Evolutionary conservation across 2,888 invertebrate genomes (phyloP).

Genomic region (Acholoe squamosa): DNA sequence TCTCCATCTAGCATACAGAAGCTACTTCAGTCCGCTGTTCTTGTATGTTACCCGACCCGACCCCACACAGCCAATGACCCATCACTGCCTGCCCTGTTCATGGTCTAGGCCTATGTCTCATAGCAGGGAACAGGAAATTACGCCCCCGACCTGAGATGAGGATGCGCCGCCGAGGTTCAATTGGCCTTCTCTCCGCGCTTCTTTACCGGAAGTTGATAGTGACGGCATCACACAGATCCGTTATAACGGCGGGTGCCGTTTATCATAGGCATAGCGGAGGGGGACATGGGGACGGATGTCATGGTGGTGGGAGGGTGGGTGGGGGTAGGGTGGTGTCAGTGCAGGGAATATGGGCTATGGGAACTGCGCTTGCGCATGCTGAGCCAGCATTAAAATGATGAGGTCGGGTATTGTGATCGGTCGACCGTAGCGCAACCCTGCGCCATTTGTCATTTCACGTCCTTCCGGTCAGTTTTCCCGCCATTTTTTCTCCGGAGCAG

Average conservation of each 20-base stretch:
- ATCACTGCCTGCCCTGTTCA: neutral
- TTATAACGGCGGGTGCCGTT: neutral
- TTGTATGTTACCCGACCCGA: neutral
- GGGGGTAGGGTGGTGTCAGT: neutral
- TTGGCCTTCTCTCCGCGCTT: neutral
- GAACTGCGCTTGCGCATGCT: neutral
- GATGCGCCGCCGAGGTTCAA: neutral
- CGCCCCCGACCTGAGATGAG: neutral
- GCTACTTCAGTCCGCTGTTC: neutral
- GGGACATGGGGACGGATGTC: neutral
- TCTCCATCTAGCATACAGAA: neutral
- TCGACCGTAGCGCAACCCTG: neutral
- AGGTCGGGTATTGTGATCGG: neutral
- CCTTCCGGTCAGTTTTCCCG: constrained; percentile 8
- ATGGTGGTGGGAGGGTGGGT: neutral
- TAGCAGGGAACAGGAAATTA: neutral
- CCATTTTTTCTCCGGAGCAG: neutral
- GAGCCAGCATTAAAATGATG: constrained; percentile 3
- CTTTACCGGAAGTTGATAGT: constrained; percentile 28
- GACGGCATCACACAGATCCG: neutral
- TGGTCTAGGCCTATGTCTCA: neutral
- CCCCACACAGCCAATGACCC: neutral
- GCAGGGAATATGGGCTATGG: no score
- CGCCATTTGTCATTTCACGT: constrained; percentile 23
- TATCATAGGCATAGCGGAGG: neutral